Conservation (phyloP, 1,140 invertebrate species). For the Scaptomyza hsui region DNA sequence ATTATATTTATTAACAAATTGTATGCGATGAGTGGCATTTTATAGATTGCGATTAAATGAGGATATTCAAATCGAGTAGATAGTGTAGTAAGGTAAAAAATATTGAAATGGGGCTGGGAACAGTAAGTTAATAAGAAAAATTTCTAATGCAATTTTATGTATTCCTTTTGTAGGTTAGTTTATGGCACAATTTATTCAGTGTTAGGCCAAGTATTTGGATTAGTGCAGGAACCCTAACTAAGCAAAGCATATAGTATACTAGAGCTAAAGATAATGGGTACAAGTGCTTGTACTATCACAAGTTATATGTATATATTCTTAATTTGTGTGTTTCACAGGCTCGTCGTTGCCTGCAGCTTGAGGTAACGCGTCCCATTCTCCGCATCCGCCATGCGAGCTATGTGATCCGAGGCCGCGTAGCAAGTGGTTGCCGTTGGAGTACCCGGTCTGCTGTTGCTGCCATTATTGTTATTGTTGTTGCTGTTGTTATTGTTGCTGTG, state of each 20-base stretch:
- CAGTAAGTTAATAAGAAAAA: too few relatives aligned
- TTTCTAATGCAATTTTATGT: not conserved
- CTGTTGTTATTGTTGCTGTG: slow-evolving; percentile 51
- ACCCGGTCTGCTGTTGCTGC: slow-evolving; percentile 65
- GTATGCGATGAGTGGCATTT: slow-evolving; percentile 8
- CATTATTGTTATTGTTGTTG: slow-evolving; percentile 53
- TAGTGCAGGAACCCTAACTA: slow-evolving; percentile 55
- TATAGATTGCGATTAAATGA: not conserved
- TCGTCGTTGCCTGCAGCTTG: slow-evolving; percentile 83
- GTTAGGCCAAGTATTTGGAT: slow-evolving; percentile 72
- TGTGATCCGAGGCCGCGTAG: slow-evolving; percentile 79
- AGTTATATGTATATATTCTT: not conserved
- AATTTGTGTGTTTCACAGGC: slow-evolving; percentile 61
- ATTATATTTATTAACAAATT: not conserved
- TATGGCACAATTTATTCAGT: slow-evolving; percentile 75
- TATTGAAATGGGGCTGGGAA: not conserved
- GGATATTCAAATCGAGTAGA: not conserved
- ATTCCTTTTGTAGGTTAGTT: slow-evolving; percentile 42
- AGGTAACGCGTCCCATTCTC: slow-evolving; percentile 77
- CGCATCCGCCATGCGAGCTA: slow-evolving; percentile 70
- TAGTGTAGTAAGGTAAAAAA: not conserved
- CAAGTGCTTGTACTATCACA: slow-evolving; percentile 75
- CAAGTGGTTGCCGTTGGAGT: slow-evolving; percentile 80
- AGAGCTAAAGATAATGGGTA: slow-evolving; percentile 50
- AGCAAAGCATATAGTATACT: slow-evolving; percentile 13